A percentile compares a stretch with the other conserved stretches of the same genome.
phyloP scores from a whole-genome alignment of 30 jellyfish, hydroid and myxozoan genomes.

The Clytia hemisphaerica region DNA sequence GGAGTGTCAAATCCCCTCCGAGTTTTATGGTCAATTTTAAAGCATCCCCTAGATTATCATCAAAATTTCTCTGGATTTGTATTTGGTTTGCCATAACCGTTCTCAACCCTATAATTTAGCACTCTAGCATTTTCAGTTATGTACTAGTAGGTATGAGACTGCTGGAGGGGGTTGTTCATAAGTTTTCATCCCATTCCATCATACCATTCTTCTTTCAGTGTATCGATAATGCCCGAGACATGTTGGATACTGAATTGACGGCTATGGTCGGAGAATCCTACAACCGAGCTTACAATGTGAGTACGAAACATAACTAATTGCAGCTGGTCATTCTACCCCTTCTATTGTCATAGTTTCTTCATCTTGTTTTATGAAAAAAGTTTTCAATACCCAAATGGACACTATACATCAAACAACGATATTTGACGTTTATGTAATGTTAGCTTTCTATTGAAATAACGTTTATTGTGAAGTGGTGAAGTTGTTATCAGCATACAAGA shows the following conservation, averaged over 20 bases:
- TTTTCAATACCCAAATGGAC: no score
- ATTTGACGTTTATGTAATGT: no score
- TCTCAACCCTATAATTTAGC: not conserved
- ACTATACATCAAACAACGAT: no score
- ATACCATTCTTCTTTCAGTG: constrained; percentile 29
- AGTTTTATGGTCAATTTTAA: not conserved
- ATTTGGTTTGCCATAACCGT: not conserved
- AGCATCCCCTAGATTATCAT: not conserved
- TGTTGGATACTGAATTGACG: constrained; percentile 89
- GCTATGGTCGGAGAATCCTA: constrained; percentile 98
- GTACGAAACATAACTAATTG: not conserved
- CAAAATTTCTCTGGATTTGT: no score
- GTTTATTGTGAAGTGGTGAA: no score
- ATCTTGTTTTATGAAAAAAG: no score
- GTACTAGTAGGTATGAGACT: no score
- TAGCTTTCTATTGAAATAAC: constrained; percentile 61
- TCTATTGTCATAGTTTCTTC: no score
- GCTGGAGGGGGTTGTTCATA: no score
- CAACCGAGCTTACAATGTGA: constrained; percentile 88
- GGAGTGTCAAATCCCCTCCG: no score
- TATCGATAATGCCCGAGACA: constrained; percentile 93
- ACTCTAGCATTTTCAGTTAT: no score
- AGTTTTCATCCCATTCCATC: not conserved
- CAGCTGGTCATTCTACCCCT: not conserved
- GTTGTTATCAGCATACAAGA: no score